These are phyloP conservation scores for Montipora capitata DNA, from an alignment of 92 coral and sea anemone species.

Conservation along the genomic window DNA sequence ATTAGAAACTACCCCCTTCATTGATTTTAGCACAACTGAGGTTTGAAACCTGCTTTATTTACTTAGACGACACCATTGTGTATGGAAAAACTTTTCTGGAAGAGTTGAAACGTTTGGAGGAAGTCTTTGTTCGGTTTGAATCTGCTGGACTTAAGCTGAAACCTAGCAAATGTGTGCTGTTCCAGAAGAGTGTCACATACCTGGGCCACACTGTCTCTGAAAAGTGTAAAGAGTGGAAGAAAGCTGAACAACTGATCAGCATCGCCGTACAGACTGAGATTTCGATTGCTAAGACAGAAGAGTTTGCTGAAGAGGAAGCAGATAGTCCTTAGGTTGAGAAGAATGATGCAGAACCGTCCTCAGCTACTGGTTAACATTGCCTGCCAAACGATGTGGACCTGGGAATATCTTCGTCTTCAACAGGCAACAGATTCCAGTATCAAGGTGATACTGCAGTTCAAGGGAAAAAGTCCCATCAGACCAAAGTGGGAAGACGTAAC, in stretches of 20 bases:
- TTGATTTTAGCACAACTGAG: conserved; percentile 22
- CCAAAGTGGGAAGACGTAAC: too few species aligned
- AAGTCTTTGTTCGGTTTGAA: conserved; percentile 15
- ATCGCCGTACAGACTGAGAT: conserved; percentile 44
- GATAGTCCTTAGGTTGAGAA: background rate
- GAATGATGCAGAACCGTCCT: background rate
- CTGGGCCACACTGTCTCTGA: conserved; percentile 69
- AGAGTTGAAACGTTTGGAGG: conserved; percentile 33
- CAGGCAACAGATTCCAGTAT: conserved; percentile 61
- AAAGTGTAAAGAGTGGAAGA: conserved; percentile 46
- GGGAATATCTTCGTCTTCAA: conserved; percentile 34
- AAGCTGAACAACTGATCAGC: conserved; percentile 23
- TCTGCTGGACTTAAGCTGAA: conserved; percentile 29
- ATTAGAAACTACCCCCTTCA: background rate
- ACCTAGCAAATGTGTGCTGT: conserved; percentile 36
- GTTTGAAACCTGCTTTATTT: conserved; percentile 45
- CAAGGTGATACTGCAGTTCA: conserved; percentile 23
- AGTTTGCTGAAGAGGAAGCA: conserved; percentile 6
- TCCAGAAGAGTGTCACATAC: conserved; percentile 40
- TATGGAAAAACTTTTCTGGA: conserved; percentile 55
- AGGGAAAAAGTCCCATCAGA: background rate
- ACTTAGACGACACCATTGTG: conserved; percentile 60
- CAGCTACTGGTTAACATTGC: conserved; percentile 16
- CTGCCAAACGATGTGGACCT: conserved; percentile 12
- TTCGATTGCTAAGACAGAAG: too few species aligned